Conservation (phyloP, 2,888 invertebrate genomes). For the Eupithecia centaureata region DNA sequence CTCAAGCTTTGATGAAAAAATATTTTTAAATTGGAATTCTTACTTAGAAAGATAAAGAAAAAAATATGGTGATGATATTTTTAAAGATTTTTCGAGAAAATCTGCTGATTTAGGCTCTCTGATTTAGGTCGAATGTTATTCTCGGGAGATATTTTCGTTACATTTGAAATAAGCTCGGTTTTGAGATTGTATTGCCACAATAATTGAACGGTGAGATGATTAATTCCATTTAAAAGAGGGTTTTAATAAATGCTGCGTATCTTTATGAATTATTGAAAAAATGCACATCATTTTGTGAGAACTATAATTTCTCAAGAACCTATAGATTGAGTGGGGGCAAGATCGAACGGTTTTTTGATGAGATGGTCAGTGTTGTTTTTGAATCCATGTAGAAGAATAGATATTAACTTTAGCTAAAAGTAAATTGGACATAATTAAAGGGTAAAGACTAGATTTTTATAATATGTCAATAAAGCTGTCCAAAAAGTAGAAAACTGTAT, state of each 20-base stretch:
- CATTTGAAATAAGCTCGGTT: not conserved
- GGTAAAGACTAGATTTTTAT: too few species aligned
- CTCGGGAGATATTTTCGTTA: not conserved
- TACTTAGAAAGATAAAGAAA: slow-evolving; percentile 33
- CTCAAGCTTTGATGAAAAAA: slow-evolving; percentile 34
- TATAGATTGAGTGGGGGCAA: too few species aligned
- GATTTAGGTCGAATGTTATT: not conserved
- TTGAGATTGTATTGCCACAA: not conserved
- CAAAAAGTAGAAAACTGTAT: too few species aligned
- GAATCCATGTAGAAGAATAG: too few species aligned
- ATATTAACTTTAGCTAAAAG: too few species aligned
- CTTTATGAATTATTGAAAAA: not conserved
- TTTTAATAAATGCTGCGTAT: not conserved
- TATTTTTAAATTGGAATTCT: slow-evolving; percentile 41
- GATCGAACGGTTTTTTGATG: too few species aligned
- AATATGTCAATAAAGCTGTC: too few species aligned
- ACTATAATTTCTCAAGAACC: not conserved
- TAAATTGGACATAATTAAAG: too few species aligned
- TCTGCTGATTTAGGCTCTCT: too few species aligned
- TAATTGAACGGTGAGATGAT: not conserved
- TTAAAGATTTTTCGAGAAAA: slow-evolving; percentile 27
- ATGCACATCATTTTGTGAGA: not conserved
- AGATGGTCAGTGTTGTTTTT: too few species aligned
- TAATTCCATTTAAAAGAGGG: not conserved
- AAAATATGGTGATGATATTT: slow-evolving; percentile 42